These are phyloP conservation scores for Pandemis corylana DNA, from an alignment of 2,888 invertebrate genomes.

Conservation along the genomic window DNA sequence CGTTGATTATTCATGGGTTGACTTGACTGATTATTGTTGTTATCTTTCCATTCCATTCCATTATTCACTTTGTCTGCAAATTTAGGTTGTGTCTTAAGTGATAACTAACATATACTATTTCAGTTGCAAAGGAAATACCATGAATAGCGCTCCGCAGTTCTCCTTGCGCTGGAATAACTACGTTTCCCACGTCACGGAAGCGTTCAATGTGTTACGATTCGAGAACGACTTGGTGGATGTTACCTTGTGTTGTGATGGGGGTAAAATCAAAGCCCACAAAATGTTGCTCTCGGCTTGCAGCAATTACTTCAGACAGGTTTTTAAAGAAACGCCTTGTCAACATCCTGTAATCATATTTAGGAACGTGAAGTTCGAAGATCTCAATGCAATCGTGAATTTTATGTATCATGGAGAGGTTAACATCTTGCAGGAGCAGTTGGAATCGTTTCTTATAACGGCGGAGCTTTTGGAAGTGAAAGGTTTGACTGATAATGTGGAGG, in stretches of 20 bases:
- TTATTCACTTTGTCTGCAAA: constrained; percentile 24
- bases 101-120: constrained; percentile 6
- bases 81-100: constrained; percentile 21
- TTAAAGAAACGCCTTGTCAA: constrained; percentile 91
- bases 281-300: constrained; percentile 94
- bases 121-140: constrained; percentile 50
- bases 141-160: constrained; percentile 90
- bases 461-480: constrained; percentile 91
- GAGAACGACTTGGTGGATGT: constrained; percentile 92
- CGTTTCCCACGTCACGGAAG: constrained; percentile 91
- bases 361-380: constrained; percentile 91
- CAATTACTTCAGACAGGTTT: constrained; percentile 89
- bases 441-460: constrained; percentile 91
- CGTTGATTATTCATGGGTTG: constrained; percentile 38
- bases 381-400: constrained; percentile 91
- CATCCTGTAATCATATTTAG: constrained; percentile 93
- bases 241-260: constrained; percentile 93
- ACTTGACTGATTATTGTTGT: constrained; percentile 38
- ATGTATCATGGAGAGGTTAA: constrained; percentile 94
- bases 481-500: constrained; percentile 86
- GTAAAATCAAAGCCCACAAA: constrained; percentile 93
- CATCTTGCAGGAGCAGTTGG: constrained; percentile 91
- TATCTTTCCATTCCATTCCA: constrained; percentile 32
- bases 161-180: constrained; percentile 95
- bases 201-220: constrained; percentile 89